Percentiles rank a stretch among this genome's conserved stretches.
phyloP scores from a whole-genome alignment of 2,113 vertebrate species.

The Microtus oregoni region DNA sequence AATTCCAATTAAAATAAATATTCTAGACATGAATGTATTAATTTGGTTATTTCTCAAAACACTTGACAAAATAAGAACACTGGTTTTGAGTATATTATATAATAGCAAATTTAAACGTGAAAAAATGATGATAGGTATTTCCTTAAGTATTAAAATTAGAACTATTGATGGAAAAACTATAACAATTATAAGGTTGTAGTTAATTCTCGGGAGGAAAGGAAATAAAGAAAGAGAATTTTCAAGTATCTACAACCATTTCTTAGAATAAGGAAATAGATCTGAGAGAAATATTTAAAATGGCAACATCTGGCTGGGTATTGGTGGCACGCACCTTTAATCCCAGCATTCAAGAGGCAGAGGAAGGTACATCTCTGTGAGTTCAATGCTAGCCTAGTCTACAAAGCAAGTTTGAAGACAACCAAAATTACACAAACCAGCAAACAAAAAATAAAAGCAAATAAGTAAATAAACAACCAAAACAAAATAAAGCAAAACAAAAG shows the following conservation, averaged over 20 bases:
- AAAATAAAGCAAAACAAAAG: not conserved
- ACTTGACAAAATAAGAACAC: not conserved
- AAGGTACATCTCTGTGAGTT: not conserved
- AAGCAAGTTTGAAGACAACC: not conserved
- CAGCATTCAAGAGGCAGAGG: not conserved
- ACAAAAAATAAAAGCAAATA: not conserved
- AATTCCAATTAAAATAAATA: constrained; percentile 21
- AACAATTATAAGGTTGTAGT: not conserved
- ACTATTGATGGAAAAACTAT: not conserved
- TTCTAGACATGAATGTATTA: not conserved
- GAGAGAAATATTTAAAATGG: constrained; percentile 34
- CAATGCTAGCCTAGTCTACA: not conserved
- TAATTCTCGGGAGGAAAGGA: not conserved
- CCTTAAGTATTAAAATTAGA: constrained; percentile 27
- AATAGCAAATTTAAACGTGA: constrained; percentile 30
- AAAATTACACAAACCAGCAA: not conserved
- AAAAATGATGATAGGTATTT: not conserved
- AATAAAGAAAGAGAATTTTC: not conserved
- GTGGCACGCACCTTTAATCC: not conserved
- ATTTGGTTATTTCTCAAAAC: not conserved
- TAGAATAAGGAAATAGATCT: not conserved
- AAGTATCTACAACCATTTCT: constrained; percentile 1
- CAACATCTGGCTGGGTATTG: not conserved
- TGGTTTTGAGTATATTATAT: not conserved
- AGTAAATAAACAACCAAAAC: not conserved